These are phyloP conservation scores for Oscheius myriophilus DNA, from an alignment of 2,888 invertebrate species.

Conservation along the genomic window DNA sequence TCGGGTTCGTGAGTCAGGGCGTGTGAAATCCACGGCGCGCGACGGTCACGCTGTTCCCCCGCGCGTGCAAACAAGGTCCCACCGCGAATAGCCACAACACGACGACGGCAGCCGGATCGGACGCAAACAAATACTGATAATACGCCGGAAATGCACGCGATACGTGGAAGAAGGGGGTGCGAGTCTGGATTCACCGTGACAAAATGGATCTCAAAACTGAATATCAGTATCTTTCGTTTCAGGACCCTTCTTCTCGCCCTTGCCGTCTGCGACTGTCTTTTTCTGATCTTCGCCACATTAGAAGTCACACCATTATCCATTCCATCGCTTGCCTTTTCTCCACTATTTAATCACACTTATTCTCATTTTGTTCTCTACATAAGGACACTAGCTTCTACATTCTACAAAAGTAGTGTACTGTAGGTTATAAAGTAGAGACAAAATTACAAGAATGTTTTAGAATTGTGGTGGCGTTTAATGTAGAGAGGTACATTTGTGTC, in stretches of 20 bases:
- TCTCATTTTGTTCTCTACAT: conserved; percentile 63
- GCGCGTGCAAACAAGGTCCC: background rate
- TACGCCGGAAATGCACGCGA: conserved; percentile 9
- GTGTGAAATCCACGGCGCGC: conserved; percentile 12
- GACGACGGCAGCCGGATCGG: no score
- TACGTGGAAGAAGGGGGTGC: background rate
- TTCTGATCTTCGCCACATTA: conserved; percentile 67
- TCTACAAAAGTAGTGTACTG: conserved; percentile 70
- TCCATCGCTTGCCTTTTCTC: conserved; percentile 53
- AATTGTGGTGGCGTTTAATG: conserved; percentile 69
- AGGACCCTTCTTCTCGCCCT: conserved; percentile 68
- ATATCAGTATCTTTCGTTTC: conserved; percentile 17
- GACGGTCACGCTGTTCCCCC: conserved; percentile 10
- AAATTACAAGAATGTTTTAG: conserved; percentile 42
- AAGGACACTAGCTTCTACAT: conserved; percentile 68
- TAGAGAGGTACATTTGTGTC: conserved; percentile 70
- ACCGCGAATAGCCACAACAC: no score
- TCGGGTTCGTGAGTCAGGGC: background rate
- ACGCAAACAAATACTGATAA: conserved; percentile 14
- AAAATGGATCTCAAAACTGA: no score
- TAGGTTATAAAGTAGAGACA: conserved; percentile 42
- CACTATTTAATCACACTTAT: conserved; percentile 54
- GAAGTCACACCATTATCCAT: conserved; percentile 64
- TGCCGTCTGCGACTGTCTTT: conserved; percentile 67
- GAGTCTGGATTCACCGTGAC: no score